Evolutionary conservation across 2,113 vertebrate genomes (phyloP).

Genomic region (Ardeotis arabs): DNA sequence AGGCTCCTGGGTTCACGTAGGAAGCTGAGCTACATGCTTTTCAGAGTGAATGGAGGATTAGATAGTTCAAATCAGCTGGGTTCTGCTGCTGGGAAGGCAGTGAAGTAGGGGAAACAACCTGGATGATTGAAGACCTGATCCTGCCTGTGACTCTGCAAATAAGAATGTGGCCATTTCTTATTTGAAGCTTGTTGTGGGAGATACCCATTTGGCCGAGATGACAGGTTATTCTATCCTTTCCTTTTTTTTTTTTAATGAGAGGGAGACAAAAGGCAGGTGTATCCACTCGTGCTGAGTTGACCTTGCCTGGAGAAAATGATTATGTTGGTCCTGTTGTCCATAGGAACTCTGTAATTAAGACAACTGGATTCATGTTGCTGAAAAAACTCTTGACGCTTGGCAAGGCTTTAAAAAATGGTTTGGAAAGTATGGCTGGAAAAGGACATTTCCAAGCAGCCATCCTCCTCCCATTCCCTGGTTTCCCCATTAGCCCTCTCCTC

Average conservation of each 20-base stretch:
- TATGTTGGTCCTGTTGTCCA: background rate
- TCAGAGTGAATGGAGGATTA: background rate
- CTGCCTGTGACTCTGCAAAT: background rate
- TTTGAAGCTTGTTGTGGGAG: background rate
- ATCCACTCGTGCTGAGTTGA: background rate
- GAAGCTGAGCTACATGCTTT: background rate
- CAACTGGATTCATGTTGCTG: background rate
- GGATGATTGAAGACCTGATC: background rate
- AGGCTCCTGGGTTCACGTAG: background rate
- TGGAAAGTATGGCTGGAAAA: conserved; percentile 4
- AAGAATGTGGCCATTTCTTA: background rate
- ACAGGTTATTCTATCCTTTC: background rate
- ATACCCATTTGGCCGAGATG: background rate
- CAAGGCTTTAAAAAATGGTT: background rate
- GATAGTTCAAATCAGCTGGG: background rate
- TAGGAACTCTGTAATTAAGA: background rate
- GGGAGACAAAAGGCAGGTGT: background rate
- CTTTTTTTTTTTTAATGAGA: background rate
- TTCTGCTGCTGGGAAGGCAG: background rate
- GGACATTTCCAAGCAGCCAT: conserved; percentile 16
- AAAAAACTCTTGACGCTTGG: background rate
- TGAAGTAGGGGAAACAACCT: background rate
- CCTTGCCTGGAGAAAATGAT: background rate
- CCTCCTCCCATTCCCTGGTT: background rate
- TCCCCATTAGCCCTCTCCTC: conserved; percentile 17